These are phyloP conservation scores for Stichopus horrens DNA, from an alignment of 53 echinoderm and acorn worm genomes.

Conservation along the genomic window DNA sequence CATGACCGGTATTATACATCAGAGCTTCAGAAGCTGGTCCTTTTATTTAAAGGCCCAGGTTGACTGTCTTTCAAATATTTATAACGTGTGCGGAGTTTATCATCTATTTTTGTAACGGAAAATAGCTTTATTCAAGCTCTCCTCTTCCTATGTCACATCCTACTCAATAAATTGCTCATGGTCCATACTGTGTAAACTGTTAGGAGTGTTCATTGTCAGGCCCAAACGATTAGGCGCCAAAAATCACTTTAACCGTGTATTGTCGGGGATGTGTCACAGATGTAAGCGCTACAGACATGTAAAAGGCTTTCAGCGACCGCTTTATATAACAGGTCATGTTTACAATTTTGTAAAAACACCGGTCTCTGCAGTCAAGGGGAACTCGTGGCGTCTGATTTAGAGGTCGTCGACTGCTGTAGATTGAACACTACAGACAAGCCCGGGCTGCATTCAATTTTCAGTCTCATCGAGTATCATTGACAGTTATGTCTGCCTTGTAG, in stretches of 20 bases:
- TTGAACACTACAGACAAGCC: not conserved
- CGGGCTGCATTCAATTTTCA: not conserved
- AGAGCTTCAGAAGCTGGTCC: no score
- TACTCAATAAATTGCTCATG: no score
- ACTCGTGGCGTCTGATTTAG: not conserved
- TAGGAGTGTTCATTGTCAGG: no score
- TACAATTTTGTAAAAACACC: not conserved
- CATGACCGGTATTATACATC: no score
- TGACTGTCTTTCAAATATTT: no score
- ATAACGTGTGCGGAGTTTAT: no score
- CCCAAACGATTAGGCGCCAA: no score
- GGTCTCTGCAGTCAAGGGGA: not conserved
- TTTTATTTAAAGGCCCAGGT: no score
- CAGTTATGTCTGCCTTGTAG: constrained; percentile 17
- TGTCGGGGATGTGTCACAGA: not conserved
- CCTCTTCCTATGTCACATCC: no score
- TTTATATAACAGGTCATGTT: not conserved
- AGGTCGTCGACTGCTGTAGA: constrained; percentile 4
- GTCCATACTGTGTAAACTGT: no score
- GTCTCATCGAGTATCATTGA: not conserved
- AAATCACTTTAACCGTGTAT: not conserved
- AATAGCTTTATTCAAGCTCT: no score
- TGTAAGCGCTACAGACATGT: not conserved
- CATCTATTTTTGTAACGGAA: no score
- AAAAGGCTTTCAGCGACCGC: not conserved